A percentile compares a stretch with the other conserved stretches of the same genome.
Conservation (phyloP, 35 echinoderm and acorn worm genomes). For the Strongylocentrotus purpuratus region DNA sequence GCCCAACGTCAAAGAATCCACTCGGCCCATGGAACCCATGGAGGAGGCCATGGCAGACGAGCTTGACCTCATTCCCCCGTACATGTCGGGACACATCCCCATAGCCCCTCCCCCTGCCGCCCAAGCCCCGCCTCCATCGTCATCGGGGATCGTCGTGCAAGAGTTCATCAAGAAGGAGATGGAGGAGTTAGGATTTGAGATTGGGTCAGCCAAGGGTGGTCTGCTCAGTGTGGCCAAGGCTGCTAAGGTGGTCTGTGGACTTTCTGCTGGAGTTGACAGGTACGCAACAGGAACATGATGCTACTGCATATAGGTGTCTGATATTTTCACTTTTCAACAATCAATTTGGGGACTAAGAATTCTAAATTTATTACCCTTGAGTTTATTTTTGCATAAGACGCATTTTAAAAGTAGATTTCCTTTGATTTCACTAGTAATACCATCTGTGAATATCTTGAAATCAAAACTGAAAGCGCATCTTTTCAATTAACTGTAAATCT, state of each 20-base stretch:
- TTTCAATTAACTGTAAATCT: too few species aligned
- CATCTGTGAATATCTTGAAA: too few species aligned
- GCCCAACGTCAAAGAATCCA: constrained; percentile 62
- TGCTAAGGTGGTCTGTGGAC: constrained; percentile 91
- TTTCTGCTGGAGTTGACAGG: constrained; percentile 95
- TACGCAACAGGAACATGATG: not conserved
- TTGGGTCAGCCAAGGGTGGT: constrained; percentile 82
- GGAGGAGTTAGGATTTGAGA: constrained; percentile 90
- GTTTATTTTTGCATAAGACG: too few species aligned
- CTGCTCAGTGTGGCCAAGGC: constrained; percentile 76
- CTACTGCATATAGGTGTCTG: too few species aligned
- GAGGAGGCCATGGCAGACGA: constrained; percentile 48
- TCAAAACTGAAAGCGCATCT: too few species aligned
- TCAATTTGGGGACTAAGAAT: too few species aligned
- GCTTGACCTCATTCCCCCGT: constrained; percentile 71
- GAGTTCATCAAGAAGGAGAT: constrained; percentile 91
- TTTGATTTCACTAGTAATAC: too few species aligned
- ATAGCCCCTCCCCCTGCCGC: constrained; percentile 33
- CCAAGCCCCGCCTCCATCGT: constrained; percentile 46
- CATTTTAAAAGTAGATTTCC: too few species aligned
- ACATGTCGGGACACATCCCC: constrained; percentile 59
- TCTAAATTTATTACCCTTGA: too few species aligned
- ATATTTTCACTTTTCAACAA: too few species aligned
- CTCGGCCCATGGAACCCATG: not conserved
- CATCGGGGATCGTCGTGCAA: constrained; percentile 60